These are phyloP conservation scores for Sapajus apella DNA, from an alignment of 2,113 vertebrate genomes.

Conservation along the genomic window DNA sequence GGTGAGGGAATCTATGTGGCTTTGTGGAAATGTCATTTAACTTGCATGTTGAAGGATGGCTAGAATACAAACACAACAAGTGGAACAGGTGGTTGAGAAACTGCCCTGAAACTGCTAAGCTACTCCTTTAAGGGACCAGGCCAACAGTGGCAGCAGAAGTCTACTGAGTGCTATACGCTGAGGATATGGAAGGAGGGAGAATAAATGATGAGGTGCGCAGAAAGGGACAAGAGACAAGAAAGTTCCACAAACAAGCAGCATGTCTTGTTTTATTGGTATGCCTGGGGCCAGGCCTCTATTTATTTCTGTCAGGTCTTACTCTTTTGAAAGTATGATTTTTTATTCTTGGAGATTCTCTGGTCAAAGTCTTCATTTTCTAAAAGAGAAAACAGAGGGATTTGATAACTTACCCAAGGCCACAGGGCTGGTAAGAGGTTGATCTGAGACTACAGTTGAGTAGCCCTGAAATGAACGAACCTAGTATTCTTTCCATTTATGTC, in stretches of 20 bases:
- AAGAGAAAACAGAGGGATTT: neutral
- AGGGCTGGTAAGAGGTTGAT: neutral
- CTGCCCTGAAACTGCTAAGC: neutral
- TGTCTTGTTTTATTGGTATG: neutral
- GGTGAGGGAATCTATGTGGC: neutral
- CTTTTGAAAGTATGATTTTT: neutral
- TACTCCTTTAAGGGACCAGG: neutral
- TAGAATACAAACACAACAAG: neutral
- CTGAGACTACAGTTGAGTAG: neutral
- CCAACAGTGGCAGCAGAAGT: neutral
- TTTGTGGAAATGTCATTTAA: neutral
- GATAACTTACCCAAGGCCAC: neutral
- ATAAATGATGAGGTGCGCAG: neutral
- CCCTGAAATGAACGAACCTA: neutral
- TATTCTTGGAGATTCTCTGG: neutral
- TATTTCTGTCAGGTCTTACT: neutral
- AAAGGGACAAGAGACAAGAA: neutral
- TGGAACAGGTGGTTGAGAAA: neutral
- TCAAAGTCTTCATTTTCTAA: neutral
- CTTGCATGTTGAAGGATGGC: neutral
- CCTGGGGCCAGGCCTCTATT: neutral
- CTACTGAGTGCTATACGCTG: neutral
- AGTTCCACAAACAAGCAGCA: neutral
- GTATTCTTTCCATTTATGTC: neutral
- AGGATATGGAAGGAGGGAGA: neutral